A percentile compares a stretch with the other conserved stretches of the same genome.
Evolutionary conservation across 2,888 invertebrate species (phyloP).

Genomic region (Orthosia gothica): DNA sequence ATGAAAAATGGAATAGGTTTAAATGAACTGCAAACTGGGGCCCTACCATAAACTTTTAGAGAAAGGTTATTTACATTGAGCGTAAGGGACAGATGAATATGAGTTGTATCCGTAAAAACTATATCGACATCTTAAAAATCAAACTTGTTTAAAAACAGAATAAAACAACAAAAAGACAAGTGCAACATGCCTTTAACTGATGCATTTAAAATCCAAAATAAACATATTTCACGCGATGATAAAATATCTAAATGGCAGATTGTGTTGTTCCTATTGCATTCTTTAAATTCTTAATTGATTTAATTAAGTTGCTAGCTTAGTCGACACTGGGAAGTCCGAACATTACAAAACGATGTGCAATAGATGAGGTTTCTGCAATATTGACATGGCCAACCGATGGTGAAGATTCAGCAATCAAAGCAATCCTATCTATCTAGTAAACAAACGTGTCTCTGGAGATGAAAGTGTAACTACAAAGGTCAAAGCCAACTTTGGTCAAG

Average conservation of each 20-base stretch:
- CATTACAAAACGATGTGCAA: slow-evolving; percentile 30
- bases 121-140: background rate
- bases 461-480: slow-evolving; percentile 34
- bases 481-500: slow-evolving; percentile 25
- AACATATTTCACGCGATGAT: background rate
- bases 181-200: background rate
- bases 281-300: slow-evolving; percentile 16
- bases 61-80: no score
- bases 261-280: slow-evolving; percentile 8
- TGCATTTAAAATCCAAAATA: no score
- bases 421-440: slow-evolving; percentile 27
- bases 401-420: slow-evolving; percentile 26
- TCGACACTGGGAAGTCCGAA: background rate
- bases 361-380: slow-evolving; percentile 43
- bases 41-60: no score
- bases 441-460: slow-evolving; percentile 23
- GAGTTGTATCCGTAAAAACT: background rate
- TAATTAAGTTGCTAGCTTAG: slow-evolving; percentile 6
- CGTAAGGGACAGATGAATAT: no score
- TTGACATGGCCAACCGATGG: slow-evolving; percentile 27
- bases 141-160: background rate
- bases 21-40: no score
- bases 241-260: background rate
- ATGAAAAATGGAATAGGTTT: no score
- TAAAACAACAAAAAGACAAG: no score